Evolutionary conservation across 2,888 invertebrate species (phyloP).

Genomic region (Nomada hirtipes): DNA sequence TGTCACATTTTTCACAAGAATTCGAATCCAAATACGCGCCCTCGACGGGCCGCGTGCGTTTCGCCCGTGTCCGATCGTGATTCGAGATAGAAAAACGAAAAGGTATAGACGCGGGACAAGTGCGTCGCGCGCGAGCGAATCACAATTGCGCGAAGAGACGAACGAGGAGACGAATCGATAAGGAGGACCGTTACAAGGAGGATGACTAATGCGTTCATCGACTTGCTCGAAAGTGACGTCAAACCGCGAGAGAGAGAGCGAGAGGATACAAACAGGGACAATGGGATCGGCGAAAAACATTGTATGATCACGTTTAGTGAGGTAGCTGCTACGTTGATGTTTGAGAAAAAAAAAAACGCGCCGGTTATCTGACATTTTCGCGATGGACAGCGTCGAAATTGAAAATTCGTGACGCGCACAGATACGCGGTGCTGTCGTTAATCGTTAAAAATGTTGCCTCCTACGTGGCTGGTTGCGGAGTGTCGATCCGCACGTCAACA

Average conservation of each 20-base stretch:
- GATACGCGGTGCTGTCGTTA: neutral
- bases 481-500: neutral
- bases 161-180: constrained; percentile 57
- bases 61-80: neutral
- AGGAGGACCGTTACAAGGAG: constrained; percentile 75
- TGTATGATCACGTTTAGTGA: constrained; percentile 37
- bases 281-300: constrained; percentile 36
- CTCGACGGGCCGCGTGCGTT: neutral
- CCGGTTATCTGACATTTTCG: constrained; percentile 34
- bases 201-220: constrained; percentile 82
- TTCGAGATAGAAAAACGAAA: neutral
- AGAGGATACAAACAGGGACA: constrained; percentile 47
- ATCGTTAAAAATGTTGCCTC: neutral
- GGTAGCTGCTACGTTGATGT: neutral
- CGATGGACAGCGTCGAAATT: neutral
- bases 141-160: constrained; percentile 27
- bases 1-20: constrained; percentile 14
- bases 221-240: constrained; percentile 81
- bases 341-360: constrained; percentile 1
- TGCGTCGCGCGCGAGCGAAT: constrained; percentile 3
- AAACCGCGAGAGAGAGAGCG: constrained; percentile 50
- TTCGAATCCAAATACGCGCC: neutral
- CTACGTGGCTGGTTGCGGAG: neutral
- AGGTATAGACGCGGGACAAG: neutral
- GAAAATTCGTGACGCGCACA: constrained; percentile 16